A percentile compares a stretch with the other conserved stretches of the same genome.
Conservation (phyloP, 37 sponge, comb jelly and placozoan species). For the Diacarnus erythraeanus region DNA sequence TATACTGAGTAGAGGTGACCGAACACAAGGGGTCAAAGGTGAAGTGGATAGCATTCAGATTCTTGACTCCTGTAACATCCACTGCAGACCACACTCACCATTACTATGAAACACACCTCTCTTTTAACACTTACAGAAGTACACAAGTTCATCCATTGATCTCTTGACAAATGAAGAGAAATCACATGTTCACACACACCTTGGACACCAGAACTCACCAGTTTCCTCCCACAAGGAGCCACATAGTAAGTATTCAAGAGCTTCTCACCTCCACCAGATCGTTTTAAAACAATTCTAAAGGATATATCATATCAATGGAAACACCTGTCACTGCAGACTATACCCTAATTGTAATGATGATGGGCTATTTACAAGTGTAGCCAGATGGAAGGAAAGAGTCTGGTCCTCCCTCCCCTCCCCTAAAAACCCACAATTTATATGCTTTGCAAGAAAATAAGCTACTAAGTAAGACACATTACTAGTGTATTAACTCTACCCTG, state of each 20-base stretch:
- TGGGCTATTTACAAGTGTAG: too few species aligned
- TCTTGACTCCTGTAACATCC: neutral
- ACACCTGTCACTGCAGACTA: too few species aligned
- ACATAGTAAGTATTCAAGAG: conserved; percentile 39
- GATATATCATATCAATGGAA: too few species aligned
- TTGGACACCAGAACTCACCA: conserved; percentile 32
- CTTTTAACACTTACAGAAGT: conserved; percentile 41
- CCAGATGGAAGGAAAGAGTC: too few species aligned
- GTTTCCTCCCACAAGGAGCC: conserved; percentile 58
- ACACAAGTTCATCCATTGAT: conserved; percentile 44
- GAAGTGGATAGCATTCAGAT: conserved; percentile 11
- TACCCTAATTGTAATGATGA: too few species aligned
- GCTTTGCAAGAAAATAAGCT: too few species aligned
- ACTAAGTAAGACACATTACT: too few species aligned
- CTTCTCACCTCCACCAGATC: neutral
- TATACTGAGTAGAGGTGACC: neutral
- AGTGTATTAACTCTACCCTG: too few species aligned
- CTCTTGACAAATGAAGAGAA: conserved; percentile 29
- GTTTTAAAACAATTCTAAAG: too few species aligned
- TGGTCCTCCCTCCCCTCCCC: too few species aligned
- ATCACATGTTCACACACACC: neutral
- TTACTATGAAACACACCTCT: neutral
- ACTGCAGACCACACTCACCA: neutral
- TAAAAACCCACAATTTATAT: too few species aligned
- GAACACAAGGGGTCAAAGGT: conserved; percentile 37